phyloP scores from a whole-genome alignment of 2,113 vertebrate genomes.

The Acanthochromis polyacanthus region DNA sequence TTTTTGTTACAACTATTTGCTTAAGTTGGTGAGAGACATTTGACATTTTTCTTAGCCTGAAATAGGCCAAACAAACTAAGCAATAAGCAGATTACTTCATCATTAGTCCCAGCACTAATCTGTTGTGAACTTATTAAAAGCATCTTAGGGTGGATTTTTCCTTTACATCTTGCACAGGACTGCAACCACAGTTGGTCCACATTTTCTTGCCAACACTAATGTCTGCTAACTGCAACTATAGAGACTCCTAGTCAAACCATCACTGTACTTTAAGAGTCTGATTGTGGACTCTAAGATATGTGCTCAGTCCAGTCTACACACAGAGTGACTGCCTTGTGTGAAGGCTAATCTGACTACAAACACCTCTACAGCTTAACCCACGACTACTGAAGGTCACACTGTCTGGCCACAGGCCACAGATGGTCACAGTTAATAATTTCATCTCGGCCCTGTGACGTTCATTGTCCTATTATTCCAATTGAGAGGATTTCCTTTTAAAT shows the following conservation, averaged over 20 bases:
- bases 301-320: background rate
- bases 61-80: background rate
- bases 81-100: background rate
- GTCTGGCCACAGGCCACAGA: conserved; percentile 26
- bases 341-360: conserved; percentile 26
- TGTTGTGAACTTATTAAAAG: conserved; percentile 25
- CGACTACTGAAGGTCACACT: conserved; percentile 16
- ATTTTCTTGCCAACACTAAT: conserved; percentile 32
- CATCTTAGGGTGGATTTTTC: conserved; percentile 55
- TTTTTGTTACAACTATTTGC: background rate
- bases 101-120: background rate
- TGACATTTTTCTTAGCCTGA: too few species aligned
- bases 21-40: background rate
- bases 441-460: conserved; percentile 9
- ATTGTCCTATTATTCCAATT: conserved; percentile 18
- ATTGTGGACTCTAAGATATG: background rate
- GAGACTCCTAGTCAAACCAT: background rate
- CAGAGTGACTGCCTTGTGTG: conserved; percentile 8
- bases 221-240: conserved; percentile 9
- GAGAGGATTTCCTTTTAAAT: background rate
- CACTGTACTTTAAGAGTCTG: background rate
- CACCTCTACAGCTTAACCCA: conserved; percentile 23
- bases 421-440: conserved; percentile 34
- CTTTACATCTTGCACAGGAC: conserved; percentile 41
- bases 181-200: conserved; percentile 55